Base-by-base conservation (phyloP, 1,140 invertebrate genomes). In the Plutomurus gul region DNA sequence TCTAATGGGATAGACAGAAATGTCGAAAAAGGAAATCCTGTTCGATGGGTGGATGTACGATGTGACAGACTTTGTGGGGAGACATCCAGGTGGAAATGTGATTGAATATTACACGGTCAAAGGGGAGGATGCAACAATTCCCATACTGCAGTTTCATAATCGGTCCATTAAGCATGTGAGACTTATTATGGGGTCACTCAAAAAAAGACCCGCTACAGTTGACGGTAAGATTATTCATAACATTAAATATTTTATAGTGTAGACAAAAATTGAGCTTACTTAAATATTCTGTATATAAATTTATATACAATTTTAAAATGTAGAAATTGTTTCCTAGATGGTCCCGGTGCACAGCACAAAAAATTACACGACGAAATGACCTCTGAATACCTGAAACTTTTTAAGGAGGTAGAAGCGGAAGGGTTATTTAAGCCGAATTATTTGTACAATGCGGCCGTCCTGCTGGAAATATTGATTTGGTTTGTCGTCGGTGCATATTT, bases 41-140 rank as follows among this genome's bases (percentile, higher is more conserved):
- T 79, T 71, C 75, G 47, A 82, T 37, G 75, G 75, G 8, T 76
- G 78, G 47, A 79, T 60, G 36, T 82, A 82, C 71, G 81, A 82
- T 33, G 77, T 82, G 33, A 82, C 74, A 0, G 43, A 77, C 11
- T 82, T 74, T 20, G 49, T 74, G 7, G 11, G 27, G 7, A 74
- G 65, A 25, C 80, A 81, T 76, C 80, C 80, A 0, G 80, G 80
- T 30, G 80, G 81, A 36, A 56, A 39, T 56, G 70, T 82, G 11
- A 82, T 82, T 16, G 46, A 79, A 30, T 82, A 73, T 37, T 81
- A 82, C 74, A 79, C 74, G 16, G 37, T 79, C 8, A 70, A 71
- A 40, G 65, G 74, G 3, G 81, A 82, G 75, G 81, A 82, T 51
- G 77, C 77, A 7, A 82, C 81, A 3, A 56, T 80, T 25, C 71